A percentile compares a stretch with the other conserved stretches of the same genome.
Conservation (phyloP, 2,888 invertebrate species). For the Mesorhabditis belari region DNA sequence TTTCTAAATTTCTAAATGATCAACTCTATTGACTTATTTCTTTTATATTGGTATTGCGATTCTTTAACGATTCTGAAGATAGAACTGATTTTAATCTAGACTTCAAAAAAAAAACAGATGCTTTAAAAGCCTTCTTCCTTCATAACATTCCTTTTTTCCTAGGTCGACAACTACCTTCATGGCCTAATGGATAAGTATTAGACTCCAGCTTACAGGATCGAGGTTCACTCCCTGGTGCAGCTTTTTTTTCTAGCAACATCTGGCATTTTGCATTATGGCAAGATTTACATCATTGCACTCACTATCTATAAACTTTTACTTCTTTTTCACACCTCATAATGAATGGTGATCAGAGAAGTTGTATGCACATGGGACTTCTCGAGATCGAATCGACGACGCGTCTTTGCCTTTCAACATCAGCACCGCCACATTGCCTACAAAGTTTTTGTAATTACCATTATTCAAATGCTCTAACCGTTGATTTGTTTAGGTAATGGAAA, state of each 20-base stretch:
- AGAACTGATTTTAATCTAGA: too few relatives aligned
- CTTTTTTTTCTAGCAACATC: too few relatives aligned
- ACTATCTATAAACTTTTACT: too few relatives aligned
- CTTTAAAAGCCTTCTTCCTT: too few relatives aligned
- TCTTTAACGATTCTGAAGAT: too few relatives aligned
- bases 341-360: constrained; percentile 21
- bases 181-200: too few relatives aligned
- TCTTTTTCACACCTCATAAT: constrained; percentile 24
- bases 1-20: background rate
- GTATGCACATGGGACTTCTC: constrained; percentile 30
- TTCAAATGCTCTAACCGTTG: background rate
- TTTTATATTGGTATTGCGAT: too few relatives aligned
- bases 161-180: too few relatives aligned
- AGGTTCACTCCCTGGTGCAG: too few relatives aligned
- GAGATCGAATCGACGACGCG: constrained; percentile 16
- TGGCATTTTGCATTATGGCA: background rate
- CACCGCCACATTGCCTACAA: constrained; percentile 28
- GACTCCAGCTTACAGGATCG: too few relatives aligned
- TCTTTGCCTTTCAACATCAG: constrained; percentile 20
- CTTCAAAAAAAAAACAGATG: background rate
- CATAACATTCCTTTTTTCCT: too few relatives aligned
- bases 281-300: background rate
- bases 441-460: background rate
- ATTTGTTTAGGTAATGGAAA: constrained; percentile 28
- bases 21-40: background rate